Evolutionary conservation across 2,113 vertebrate species (phyloP).

Genomic region (Pedetes capensis): DNA sequence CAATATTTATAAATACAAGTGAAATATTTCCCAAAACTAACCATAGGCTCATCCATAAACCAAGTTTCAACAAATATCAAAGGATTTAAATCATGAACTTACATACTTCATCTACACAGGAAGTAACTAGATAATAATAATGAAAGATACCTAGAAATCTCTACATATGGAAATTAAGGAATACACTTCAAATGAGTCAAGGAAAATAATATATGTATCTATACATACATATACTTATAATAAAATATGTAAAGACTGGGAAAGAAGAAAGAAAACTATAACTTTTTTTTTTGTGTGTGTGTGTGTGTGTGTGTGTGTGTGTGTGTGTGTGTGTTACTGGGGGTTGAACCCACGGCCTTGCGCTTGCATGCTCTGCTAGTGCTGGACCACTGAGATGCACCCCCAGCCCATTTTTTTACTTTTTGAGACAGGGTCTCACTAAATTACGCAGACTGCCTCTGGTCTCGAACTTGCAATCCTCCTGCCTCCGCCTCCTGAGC

Average conservation of each 20-base stretch:
- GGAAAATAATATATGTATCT: not conserved
- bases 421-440: no score
- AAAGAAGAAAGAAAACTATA: not conserved
- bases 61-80: no score
- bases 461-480: no score
- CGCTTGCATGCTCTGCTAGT: no score
- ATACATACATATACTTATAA: not conserved
- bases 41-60: not conserved
- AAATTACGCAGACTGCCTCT: no score
- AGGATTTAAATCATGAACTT: not conserved
- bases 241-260: not conserved
- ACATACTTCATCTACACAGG: not conserved
- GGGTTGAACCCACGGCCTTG: no score
- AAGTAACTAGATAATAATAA: not conserved
- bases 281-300: no score
- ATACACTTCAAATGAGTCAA: not conserved
- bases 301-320: no score
- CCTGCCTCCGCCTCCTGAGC: no score
- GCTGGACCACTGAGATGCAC: no score
- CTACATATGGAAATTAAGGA: not conserved
- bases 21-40: not conserved
- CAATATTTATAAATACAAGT: not conserved
- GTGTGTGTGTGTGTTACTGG: no score
- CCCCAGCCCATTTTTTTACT: no score
- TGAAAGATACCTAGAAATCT: not conserved